These are phyloP conservation scores for Lymantria dispar DNA, from an alignment of 2,888 invertebrate species.

Conservation along the genomic window DNA sequence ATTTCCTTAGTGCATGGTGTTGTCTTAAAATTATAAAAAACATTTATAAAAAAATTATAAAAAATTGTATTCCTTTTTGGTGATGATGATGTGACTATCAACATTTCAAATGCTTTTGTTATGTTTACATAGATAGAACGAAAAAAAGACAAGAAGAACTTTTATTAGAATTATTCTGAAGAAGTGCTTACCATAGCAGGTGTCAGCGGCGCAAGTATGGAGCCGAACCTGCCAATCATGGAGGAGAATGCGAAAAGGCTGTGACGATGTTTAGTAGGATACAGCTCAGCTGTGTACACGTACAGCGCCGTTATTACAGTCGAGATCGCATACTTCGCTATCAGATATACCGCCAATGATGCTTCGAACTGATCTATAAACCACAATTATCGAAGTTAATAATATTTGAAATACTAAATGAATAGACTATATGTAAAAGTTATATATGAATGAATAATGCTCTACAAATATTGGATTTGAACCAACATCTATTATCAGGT, in stretches of 20 bases:
- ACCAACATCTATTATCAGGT: too few species aligned
- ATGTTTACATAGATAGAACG: not conserved
- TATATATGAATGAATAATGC: too few species aligned
- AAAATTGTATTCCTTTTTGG: too few species aligned
- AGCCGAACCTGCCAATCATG: slow-evolving; percentile 84
- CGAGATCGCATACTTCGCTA: slow-evolving; percentile 83
- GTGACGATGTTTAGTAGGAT: slow-evolving; percentile 83
- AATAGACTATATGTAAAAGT: not conserved
- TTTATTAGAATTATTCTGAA: too few species aligned
- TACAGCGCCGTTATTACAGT: slow-evolving; percentile 81
- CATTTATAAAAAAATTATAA: too few species aligned
- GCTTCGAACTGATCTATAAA: slow-evolving; percentile 34
- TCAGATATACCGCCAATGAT: slow-evolving; percentile 72
- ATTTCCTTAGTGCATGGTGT: too few species aligned
- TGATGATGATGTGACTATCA: too few species aligned
- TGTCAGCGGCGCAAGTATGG: slow-evolving; percentile 83
- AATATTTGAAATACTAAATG: not conserved
- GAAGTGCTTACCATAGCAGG: slow-evolving; percentile 76
- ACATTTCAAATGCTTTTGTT: too few species aligned
- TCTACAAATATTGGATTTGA: too few species aligned
- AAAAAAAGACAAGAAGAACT: not conserved
- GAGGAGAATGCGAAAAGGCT: slow-evolving; percentile 83
- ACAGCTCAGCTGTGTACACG: slow-evolving; percentile 83
- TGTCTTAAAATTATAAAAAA: too few species aligned
- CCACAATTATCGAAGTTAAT: not conserved